A percentile compares a stretch with the other conserved stretches of the same genome.
phyloP scores from a whole-genome alignment of 2,888 invertebrate genomes.

The Stenchaetothrips biformis region DNA sequence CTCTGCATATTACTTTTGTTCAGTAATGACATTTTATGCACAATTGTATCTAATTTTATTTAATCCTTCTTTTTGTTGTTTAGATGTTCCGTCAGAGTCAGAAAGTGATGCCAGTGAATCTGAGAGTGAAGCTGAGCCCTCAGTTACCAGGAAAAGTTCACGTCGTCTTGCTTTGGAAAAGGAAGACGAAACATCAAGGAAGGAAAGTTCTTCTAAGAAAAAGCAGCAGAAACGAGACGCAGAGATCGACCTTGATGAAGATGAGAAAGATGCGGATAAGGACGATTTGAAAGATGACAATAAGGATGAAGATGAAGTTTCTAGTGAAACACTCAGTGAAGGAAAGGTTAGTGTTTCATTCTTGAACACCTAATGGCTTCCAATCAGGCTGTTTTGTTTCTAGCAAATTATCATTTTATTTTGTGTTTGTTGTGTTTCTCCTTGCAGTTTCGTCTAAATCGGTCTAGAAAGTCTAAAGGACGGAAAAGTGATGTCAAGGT shows the following conservation, averaged over 20 bases:
- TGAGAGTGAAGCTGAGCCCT: constrained; percentile 34
- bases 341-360: constrained; percentile 21
- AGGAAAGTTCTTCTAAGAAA: constrained; percentile 29
- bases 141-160: constrained; percentile 33
- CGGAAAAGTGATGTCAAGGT: constrained; percentile 41
- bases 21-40: neutral
- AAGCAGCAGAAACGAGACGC: constrained; percentile 31
- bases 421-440: neutral
- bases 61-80: constrained; percentile 26
- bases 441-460: neutral
- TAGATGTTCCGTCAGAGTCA: constrained; percentile 38
- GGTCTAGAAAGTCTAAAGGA: constrained; percentile 41
- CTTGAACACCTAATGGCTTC: constrained; percentile 35
- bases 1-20: no score
- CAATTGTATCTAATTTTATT: neutral
- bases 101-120: constrained; percentile 38
- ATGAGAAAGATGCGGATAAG: constrained; percentile 32
- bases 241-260: constrained; percentile 28
- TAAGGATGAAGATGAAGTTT: constrained; percentile 20
- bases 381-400: neutral
- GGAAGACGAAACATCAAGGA: constrained; percentile 30
- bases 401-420: neutral
- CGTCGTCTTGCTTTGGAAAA: constrained; percentile 29
- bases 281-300: constrained; percentile 25
- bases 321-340: constrained; percentile 13